Base-by-base conservation (phyloP, 2,888 invertebrate species). In the Esperia sulphurella region DNA sequence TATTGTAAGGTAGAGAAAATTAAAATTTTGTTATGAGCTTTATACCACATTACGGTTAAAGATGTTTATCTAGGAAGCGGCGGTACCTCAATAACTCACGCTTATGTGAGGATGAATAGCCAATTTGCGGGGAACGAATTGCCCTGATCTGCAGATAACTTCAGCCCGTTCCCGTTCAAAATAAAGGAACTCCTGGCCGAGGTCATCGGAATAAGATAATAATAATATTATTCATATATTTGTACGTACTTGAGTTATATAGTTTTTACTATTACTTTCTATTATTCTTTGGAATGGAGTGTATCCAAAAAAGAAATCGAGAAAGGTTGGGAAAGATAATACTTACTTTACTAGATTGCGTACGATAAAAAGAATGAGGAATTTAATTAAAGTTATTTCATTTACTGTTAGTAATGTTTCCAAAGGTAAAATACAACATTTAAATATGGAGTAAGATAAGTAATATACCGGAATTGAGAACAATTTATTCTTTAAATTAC, bases 71-170 rank as follows among this genome's bases (percentile, higher is more conserved):
- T 60, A 58, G 54, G 60, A 58, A 52, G 57, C 58, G 54, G 53
- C 50, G 55, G 54, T 55, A 61, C 63, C 55, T 60, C 65, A 60
- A 75, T 83, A 80, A 78, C 69, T 83, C 73, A 81, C 68, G 64
- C 71, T 77, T 76, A 75, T 76, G 68, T 66, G 65, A 63, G 71
- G 72, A 80, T 76, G 74, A 81, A 83, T 78, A 71, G 83, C 76
- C 83, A 81, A 83, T 84, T 83, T 81, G 63, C 65, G 67, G 69
- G 59, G 68, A 79, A 81, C 73, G 70, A 75, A 82, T 81, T 71
- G 76, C 76, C 56, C 49, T 63, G 77, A 79, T 81, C 68, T 69
- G 65, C 58, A 73, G 77, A 81, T 82, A 81, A 66, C 61, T 61
- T 56, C 53, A 48, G 48, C 48, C 50, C 45, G 35, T 47, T 37